phyloP scores from a whole-genome alignment of 2,113 vertebrate genomes.

The Rhadina sibilatrix region DNA sequence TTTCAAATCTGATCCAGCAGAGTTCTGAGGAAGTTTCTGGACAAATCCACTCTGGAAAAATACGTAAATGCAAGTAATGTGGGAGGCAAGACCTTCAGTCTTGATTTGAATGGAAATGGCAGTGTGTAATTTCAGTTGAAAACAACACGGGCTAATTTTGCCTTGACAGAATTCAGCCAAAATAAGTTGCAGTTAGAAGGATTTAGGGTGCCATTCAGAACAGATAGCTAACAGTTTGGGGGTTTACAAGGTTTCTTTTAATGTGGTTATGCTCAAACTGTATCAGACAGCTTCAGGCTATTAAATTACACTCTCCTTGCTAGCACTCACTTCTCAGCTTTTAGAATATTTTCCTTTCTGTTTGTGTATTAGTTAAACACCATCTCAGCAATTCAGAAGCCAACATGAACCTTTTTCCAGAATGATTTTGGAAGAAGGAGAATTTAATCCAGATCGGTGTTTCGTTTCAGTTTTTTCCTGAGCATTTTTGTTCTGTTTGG shows the following conservation, averaged over 20 bases:
- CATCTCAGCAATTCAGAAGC: constrained; percentile 39
- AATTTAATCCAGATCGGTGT: neutral
- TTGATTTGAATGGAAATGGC: constrained; percentile 8
- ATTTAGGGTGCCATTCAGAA: constrained; percentile 45
- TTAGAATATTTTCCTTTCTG: constrained; percentile 50
- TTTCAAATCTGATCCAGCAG: neutral
- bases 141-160: constrained; percentile 54
- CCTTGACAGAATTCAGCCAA: constrained; percentile 43
- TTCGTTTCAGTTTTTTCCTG: neutral
- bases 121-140: constrained; percentile 53
- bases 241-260: constrained; percentile 56
- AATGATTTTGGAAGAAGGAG: neutral
- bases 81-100: neutral
- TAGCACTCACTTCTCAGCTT: constrained; percentile 37
- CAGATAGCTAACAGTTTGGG: constrained; percentile 59
- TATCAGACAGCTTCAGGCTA: constrained; percentile 54
- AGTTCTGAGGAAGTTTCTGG: constrained; percentile 12
- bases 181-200: constrained; percentile 61
- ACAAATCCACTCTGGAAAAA: constrained; percentile 2
- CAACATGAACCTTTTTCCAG: neutral
- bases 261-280: constrained; percentile 44
- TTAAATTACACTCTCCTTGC: constrained; percentile 59
- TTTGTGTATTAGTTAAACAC: constrained; percentile 56
- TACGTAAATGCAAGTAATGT: neutral
- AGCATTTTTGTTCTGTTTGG: neutral